Conservation (phyloP, 2,113 vertebrate genomes). For the Syngnathus scovelli region DNA sequence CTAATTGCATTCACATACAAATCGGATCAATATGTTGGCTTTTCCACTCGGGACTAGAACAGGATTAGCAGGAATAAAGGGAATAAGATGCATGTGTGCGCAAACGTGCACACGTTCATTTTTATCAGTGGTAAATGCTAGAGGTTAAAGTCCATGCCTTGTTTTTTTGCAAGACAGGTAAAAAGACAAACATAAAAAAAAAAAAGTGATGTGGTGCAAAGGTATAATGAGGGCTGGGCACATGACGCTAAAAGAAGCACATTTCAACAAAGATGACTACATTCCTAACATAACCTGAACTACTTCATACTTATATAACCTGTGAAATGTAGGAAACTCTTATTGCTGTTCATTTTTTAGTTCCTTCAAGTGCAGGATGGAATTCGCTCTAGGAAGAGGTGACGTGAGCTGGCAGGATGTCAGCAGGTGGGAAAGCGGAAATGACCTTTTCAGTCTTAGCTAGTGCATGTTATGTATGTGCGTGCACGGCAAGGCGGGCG, state of each 20-base stretch:
- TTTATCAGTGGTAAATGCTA: no score
- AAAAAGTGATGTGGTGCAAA: no score
- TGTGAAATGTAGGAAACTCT: constrained; percentile 16
- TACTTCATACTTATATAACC: constrained; percentile 26
- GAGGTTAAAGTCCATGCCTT: no score
- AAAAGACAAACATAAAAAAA: not conserved
- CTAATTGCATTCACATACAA: constrained; percentile 47
- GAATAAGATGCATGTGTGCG: no score
- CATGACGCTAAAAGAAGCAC: no score
- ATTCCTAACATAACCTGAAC: constrained; percentile 21
- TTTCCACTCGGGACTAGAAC: constrained; percentile 26
- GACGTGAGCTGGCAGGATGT: constrained; percentile 44
- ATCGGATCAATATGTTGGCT: constrained; percentile 52
- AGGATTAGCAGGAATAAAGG: constrained; percentile 24
- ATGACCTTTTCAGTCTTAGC: constrained; percentile 26
- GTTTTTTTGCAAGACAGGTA: not conserved
- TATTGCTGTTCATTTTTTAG: constrained; percentile 23
- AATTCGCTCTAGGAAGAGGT: constrained; percentile 38
- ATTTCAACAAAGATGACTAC: no score
- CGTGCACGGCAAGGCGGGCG: not conserved
- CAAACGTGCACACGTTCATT: no score
- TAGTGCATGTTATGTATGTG: constrained; percentile 21
- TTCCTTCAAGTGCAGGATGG: constrained; percentile 14
- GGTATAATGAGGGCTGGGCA: no score
- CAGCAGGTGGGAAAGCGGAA: constrained; percentile 56